Base-by-base conservation (phyloP, 2,797 vertebrate species). In the Epinephelus awoara region DNA sequence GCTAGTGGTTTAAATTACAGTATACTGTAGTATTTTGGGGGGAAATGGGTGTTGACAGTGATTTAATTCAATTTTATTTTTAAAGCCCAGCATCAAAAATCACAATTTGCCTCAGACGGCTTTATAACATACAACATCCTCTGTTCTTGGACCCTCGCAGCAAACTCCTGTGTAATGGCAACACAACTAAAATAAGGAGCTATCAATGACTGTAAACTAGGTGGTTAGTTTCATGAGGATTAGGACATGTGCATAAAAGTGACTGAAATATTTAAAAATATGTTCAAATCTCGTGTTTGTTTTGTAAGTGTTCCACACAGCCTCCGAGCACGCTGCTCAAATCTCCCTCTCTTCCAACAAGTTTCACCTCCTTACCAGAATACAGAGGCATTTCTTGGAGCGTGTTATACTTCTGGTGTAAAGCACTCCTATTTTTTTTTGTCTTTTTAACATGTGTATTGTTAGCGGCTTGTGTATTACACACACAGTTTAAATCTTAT, bases 401-500 rank as follows among this genome's bases (percentile, higher is more conserved):
- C 46, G 66, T 65, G 56, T 68, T 74, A 47, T 68, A 46, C n/a
- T 67, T 65, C 46, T 44, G n/a, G 2, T 38, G 29, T 62, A n/a
- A 66, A 69, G 17, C 63, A 51, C 9, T 17, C 14, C 51, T 29
- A 9, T 34, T 42, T 80, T 52, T 52, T 72, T 59, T 17, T 47
- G 42, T 44, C 42, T 17, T 34, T 34, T 34, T 34, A 34, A 6
- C 25, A 6, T 51, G 54, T 80, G 66, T 27, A 34, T 78, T 81
- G 73, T 84, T 79, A 66, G 44, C 59, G 40, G 47, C 27, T 55
- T 69, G 64, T 75, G 62, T 57, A 27, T 17, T 19, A 66, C 72
- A 75, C 6, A 23, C 29, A 59, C 54, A 25, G 46, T 85, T 85
- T 71, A 75, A 84, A 76, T 88, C 56, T 17, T 44, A 82, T 79